These are phyloP conservation scores for Oscheius sp. DNA, from an alignment of 2,888 invertebrate species.

Conservation along the genomic window DNA sequence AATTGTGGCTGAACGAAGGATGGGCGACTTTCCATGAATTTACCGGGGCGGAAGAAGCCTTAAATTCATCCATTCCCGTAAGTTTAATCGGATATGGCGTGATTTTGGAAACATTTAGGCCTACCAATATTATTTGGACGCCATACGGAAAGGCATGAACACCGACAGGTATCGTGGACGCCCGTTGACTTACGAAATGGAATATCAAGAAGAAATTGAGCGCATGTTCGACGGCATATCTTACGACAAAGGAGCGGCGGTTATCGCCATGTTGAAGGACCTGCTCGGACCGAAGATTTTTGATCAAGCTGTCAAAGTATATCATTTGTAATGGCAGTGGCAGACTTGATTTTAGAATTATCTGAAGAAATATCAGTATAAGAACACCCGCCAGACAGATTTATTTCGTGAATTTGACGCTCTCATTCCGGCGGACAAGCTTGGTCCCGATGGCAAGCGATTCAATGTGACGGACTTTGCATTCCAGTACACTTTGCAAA, in stretches of 20 bases:
- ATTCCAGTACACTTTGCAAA: neutral
- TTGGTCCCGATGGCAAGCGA: neutral
- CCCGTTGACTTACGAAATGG: conserved; percentile 85
- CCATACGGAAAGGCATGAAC: neutral
- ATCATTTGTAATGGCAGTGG: neutral
- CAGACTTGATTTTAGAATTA: neutral
- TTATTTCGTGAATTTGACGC: conserved; percentile 1
- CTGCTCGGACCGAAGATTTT: neutral
- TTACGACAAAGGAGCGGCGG: neutral
- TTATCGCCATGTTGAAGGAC: neutral
- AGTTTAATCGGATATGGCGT: neutral
- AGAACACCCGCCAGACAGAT: neutral
- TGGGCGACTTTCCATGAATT: conserved; percentile 66
- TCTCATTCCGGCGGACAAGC: neutral
- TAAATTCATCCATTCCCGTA: conserved; percentile 29
- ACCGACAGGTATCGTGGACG: conserved; percentile 76
- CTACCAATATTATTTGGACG: neutral
- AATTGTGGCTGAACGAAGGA: conserved; percentile 73
- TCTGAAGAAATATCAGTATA: neutral
- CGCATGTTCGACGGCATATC: neutral
- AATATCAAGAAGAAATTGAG: neutral
- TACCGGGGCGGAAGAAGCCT: conserved; percentile 60
- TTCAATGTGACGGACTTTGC: conserved; percentile 10
- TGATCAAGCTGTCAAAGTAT: neutral
- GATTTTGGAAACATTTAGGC: neutral